Conservation (phyloP, 1,140 invertebrate species). For the Sesamia nonagrioides region DNA sequence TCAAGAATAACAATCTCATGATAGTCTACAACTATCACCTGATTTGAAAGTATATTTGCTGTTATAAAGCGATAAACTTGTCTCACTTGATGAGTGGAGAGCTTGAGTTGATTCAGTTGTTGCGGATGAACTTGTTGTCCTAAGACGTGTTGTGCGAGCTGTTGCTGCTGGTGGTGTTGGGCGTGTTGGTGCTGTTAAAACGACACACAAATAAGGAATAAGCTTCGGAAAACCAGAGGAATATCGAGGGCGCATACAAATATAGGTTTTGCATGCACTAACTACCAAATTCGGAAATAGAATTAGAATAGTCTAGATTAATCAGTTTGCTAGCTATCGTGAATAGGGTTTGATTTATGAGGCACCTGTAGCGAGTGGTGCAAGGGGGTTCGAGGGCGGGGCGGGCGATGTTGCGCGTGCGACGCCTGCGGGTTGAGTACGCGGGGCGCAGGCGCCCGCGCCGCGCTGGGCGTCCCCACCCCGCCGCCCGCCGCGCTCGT, state of each 20-base stretch:
- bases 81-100: slow-evolving; percentile 76
- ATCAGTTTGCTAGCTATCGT: neutral
- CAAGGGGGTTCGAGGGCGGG: slow-evolving; percentile 67
- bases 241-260: neutral
- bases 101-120: slow-evolving; percentile 74
- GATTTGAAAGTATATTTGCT: neutral
- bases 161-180: slow-evolving; percentile 72
- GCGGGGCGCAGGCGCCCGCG: slow-evolving; percentile 64
- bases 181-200: slow-evolving; percentile 61
- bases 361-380: slow-evolving; percentile 58
- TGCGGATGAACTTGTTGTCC: slow-evolving; percentile 73
- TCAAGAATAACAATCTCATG: no score
- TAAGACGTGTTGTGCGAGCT: slow-evolving; percentile 71
- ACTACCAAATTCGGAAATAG: neutral
- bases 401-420: slow-evolving; percentile 66
- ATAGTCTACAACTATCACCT: no score
- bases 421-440: slow-evolving; percentile 72
- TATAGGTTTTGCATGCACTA: neutral
- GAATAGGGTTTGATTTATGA: neutral
- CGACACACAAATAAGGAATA: neutral
- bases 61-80: neutral
- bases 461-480: slow-evolving; percentile 37
- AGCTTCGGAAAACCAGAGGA: neutral
- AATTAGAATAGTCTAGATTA: neutral
- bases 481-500: slow-evolving; percentile 50